These are phyloP conservation scores for Pterostichus madidus DNA, from an alignment of 2,888 invertebrate genomes.

Conservation along the genomic window DNA sequence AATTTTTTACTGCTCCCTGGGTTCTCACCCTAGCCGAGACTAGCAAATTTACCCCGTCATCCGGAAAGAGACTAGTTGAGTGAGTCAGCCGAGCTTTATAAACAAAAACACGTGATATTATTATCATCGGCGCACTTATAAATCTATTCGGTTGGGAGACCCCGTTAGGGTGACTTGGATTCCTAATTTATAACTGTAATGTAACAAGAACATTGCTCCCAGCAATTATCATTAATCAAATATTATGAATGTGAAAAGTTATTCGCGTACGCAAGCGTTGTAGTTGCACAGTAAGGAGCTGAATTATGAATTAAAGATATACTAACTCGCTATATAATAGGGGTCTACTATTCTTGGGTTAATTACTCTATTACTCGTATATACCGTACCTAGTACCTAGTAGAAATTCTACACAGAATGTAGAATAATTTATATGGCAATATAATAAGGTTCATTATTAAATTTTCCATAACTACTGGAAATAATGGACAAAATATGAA, in stretches of 20 bases:
- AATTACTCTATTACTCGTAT: constrained; percentile 26
- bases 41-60: background rate
- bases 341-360: constrained; percentile 31
- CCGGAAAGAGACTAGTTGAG: background rate
- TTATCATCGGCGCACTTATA: constrained; percentile 60
- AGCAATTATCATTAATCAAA: constrained; percentile 67
- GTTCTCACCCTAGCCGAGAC: constrained; percentile 7
- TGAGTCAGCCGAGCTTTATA: constrained; percentile 50
- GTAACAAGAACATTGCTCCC: constrained; percentile 57
- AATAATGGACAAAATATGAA: background rate
- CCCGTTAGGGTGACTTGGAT: constrained; percentile 36
- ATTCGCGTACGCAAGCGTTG: constrained; percentile 1
- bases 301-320: constrained; percentile 49
- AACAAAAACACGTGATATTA: constrained; percentile 64
- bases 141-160: constrained; percentile 53
- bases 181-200: constrained; percentile 64
- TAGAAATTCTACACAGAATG: background rate
- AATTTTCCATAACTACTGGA: background rate
- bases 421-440: background rate
- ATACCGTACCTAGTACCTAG: background rate
- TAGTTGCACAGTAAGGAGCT: constrained; percentile 25
- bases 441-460: background rate
- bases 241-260: constrained; percentile 67
- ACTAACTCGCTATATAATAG: constrained; percentile 26
- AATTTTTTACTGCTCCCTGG: constrained; percentile 60